A percentile compares a stretch with the other conserved stretches of the same genome.
phyloP scores from a whole-genome alignment of 1,140 invertebrate genomes.

The Musca vetustissima region DNA sequence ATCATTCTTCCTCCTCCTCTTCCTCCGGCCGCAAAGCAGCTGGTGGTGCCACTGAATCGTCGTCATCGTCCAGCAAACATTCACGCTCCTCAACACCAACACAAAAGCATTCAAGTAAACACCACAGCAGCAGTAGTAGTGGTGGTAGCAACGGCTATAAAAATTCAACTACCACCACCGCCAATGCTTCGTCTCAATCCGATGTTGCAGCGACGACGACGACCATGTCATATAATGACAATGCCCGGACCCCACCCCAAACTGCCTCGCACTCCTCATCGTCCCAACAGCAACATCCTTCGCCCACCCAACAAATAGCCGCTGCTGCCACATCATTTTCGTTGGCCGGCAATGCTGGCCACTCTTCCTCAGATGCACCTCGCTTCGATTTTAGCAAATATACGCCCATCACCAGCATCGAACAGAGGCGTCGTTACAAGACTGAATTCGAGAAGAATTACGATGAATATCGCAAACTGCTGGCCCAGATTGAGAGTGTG shows the following conservation, averaged over 20 bases:
- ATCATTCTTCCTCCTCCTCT: neutral
- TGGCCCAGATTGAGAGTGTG: constrained; percentile 74
- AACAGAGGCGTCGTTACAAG: constrained; percentile 83
- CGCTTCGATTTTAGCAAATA: constrained; percentile 69
- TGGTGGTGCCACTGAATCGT: neutral
- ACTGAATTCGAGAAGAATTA: constrained; percentile 85
- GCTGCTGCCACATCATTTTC: constrained; percentile 45
- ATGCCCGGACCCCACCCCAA: constrained; percentile 23
- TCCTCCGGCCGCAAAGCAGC: constrained; percentile 2
- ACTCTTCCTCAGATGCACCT: constrained; percentile 33
- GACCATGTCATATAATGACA: constrained; percentile 24
- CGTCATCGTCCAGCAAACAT: neutral
- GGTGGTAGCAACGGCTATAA: constrained; percentile 29
- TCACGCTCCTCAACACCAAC: constrained; percentile 17
- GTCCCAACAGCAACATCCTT: constrained; percentile 39
- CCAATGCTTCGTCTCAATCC: too few relatives aligned
- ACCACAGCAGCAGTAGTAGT: constrained; percentile 31
- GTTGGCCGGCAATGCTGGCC: constrained; percentile 32
- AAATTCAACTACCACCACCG: constrained; percentile 26
- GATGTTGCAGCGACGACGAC: constrained; percentile 19
- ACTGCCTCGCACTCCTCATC: constrained; percentile 18
- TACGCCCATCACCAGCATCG: constrained; percentile 70
- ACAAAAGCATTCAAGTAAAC: constrained; percentile 20
- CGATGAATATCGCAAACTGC: constrained; percentile 76
- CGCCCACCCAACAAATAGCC: constrained; percentile 47